Conservation (phyloP, 64 coral and sea anemone species). For the Porites australiensis region DNA sequence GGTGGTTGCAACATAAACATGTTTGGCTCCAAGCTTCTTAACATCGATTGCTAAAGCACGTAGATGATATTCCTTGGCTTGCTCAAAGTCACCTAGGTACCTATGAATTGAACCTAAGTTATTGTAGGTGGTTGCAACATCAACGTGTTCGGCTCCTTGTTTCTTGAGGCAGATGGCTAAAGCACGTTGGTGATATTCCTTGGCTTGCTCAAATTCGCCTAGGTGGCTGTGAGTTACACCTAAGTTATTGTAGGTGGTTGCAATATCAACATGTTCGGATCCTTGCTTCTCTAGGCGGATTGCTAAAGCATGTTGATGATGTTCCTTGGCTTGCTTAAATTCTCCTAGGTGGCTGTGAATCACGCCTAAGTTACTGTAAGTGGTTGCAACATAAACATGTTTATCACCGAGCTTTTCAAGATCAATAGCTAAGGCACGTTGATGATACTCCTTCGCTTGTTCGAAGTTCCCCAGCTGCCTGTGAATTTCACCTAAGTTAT, state of each 20-base stretch:
- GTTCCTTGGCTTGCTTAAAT: conserved; percentile 1
- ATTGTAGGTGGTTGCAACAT: too few species aligned
- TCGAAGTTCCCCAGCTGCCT: neutral
- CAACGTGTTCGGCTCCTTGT: too few species aligned
- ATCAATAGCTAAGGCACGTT: neutral
- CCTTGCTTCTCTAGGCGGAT: neutral
- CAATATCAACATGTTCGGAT: neutral
- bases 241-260: too few species aligned
- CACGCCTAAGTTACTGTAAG: neutral
- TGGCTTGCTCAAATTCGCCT: neutral
- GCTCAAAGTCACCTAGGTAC: too few species aligned
- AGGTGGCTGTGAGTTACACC: neutral
- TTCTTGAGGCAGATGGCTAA: neutral
- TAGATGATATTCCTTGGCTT: too few species aligned
- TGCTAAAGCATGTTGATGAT: neutral
- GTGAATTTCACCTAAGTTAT: too few species aligned
- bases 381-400: neutral
- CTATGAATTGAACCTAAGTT: too few species aligned
- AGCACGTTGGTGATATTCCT: conserved; percentile 2
- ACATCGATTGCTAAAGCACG: too few species aligned
- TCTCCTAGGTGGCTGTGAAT: neutral
- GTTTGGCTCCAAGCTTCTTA: neutral
- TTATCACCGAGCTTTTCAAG: neutral
- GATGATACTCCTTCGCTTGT: neutral
- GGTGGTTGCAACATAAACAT: neutral